A percentile compares a stretch with the other conserved stretches of the same genome.
Evolutionary conservation across 2,888 invertebrate genomes (phyloP).

Genomic region (Parelbella ahira): DNA sequence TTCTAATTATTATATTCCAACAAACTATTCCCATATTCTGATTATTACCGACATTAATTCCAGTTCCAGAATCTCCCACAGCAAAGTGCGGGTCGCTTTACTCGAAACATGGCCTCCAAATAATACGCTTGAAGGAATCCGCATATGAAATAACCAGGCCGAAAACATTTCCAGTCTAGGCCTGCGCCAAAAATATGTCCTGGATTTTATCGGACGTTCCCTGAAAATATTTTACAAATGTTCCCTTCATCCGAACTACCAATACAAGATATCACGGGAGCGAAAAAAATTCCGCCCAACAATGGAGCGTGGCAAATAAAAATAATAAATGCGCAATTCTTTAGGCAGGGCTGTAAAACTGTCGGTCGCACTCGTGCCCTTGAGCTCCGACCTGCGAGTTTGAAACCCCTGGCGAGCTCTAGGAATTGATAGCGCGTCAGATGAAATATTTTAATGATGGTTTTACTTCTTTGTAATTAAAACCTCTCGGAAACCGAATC

Average conservation of each 20-base stretch:
- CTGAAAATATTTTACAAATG: constrained; percentile 22
- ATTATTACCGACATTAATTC: no score
- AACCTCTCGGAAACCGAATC: no score
- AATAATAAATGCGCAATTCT: constrained; percentile 77
- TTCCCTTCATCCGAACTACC: constrained; percentile 28
- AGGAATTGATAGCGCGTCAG: constrained; percentile 45
- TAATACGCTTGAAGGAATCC: no score
- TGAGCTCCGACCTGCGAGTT: constrained; percentile 46
- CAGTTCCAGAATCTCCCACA: no score
- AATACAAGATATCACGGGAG: constrained; percentile 57
- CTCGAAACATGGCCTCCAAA: no score
- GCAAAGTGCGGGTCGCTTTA: no score
- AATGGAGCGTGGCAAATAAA: constrained; percentile 67
- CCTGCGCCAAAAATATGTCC: no score
- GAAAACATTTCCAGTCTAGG: no score
- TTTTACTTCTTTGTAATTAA: no score
- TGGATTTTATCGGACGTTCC: constrained; percentile 14
- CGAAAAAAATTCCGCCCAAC: constrained; percentile 52
- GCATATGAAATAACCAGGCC: no score
- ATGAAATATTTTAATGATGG: constrained; percentile 25
- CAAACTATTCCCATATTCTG: no score
- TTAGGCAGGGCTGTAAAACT: constrained; percentile 72
- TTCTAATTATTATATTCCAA: no score
- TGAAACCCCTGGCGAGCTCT: constrained; percentile 39
- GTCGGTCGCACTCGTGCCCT: constrained; percentile 65